Base-by-base conservation (phyloP, 1,140 invertebrate species). In the Pollicipes pollicipes region DNA sequence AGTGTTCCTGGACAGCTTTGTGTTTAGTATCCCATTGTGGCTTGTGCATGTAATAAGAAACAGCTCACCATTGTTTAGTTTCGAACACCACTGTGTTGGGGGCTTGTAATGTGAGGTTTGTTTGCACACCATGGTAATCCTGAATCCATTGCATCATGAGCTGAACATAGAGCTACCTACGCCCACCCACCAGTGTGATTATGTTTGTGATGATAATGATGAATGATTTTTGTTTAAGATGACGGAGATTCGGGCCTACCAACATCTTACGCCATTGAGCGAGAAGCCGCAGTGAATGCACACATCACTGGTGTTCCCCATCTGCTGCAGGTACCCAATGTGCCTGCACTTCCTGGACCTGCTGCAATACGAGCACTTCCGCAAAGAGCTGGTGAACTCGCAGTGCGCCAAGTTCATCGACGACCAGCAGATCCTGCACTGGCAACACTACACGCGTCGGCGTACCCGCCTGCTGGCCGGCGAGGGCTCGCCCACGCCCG, bases 351-450 rank as follows among this genome's bases (percentile, higher is more conserved):
- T 99, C 77, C 81, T 99, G 68, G 97, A 99, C 79, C 82, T 98
- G 27, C 82, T 99, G 29, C 97, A 99, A 80, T 94, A 97, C 80
- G 93, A 98, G 81, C 91, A 96, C 77, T 99, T 99, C 79, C 85
- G 97, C 72, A 87, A 95, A 77, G 95, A 99, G 83, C 86, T 93
- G 75, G 93, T 95, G 0, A 97, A 93, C 79, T 86, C 91, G 29
- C 93, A 97, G 78, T 97, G 95, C 79, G 90, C 93, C 30, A 98
- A 98, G 79, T 99, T 98, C 77, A 98, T 99, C 75, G 97, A 99
- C 76, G 97, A 99, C 78, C 97, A 99, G 80, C 94, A 96, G 73
- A 88, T 99, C 75, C 83, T 99, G 17, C 85, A 98, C 70, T 99
- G 97, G 97, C 95, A 98, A 78, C 95, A 98, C 82, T 97, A 98